Evolutionary conservation across 37 sponge, comb jelly and placozoan genomes (phyloP).

Genomic region (Axinella damicornis): DNA sequence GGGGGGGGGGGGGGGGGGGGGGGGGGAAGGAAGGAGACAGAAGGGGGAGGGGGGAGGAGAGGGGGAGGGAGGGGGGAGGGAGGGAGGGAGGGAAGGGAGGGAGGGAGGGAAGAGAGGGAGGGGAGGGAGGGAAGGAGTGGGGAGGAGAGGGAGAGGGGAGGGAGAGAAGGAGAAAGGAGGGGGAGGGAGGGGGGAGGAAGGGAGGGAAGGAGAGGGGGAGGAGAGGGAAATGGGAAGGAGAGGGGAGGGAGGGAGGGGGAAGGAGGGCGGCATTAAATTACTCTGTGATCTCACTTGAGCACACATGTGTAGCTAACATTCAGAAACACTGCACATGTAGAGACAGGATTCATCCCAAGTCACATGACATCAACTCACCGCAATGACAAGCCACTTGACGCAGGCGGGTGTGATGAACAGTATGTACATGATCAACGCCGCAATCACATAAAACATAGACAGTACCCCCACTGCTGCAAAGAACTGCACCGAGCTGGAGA

Average conservation of each 20-base stretch:
- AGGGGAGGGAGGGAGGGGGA: neutral
- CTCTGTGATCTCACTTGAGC: neutral
- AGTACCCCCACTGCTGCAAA: slow-evolving; percentile 80
- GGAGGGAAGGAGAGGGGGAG: slow-evolving; percentile 16
- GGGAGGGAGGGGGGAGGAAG: slow-evolving; percentile 8
- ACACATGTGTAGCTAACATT: too few relatives aligned
- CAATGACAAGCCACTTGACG: slow-evolving; percentile 48
- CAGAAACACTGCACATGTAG: too few relatives aligned
- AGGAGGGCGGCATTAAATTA: neutral
- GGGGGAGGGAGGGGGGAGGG: slow-evolving; percentile 1
- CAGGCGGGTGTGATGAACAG: slow-evolving; percentile 40
- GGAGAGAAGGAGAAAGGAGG: slow-evolving; percentile 5
- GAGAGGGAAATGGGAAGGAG: neutral
- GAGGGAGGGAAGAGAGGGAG: neutral
- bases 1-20: too few relatives aligned
- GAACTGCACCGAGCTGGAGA: slow-evolving; percentile 56
- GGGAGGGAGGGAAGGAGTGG: neutral
- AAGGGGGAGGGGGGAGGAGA: neutral
- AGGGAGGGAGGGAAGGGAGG: too few relatives aligned
- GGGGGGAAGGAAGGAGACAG: too few relatives aligned
- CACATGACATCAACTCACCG: slow-evolving; percentile 24
- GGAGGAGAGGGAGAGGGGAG: too few relatives aligned
- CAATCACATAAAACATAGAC: slow-evolving; percentile 66
- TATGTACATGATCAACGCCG: slow-evolving; percentile 60
- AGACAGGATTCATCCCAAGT: too few relatives aligned